These are phyloP conservation scores for Papilio dardanus DNA, from an alignment of 1,140 invertebrate species.

Conservation along the genomic window DNA sequence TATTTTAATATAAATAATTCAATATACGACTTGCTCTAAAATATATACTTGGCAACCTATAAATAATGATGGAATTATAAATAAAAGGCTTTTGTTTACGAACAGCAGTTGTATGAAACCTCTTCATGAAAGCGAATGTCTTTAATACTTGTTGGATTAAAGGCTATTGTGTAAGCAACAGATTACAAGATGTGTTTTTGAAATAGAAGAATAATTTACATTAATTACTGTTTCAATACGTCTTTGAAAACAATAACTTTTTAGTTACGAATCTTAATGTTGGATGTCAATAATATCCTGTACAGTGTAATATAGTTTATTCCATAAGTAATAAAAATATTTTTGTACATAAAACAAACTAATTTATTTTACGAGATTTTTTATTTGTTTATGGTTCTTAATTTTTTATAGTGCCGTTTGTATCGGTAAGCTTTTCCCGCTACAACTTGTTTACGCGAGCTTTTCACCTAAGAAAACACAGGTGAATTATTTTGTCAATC, in stretches of 20 bases:
- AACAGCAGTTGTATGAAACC: not conserved
- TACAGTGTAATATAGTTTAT: not conserved
- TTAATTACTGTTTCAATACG: not conserved
- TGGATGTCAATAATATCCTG: not conserved
- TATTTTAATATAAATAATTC: too few species aligned
- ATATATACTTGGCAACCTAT: not conserved
- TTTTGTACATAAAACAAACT: constrained; percentile 5
- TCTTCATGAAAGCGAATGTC: not conserved
- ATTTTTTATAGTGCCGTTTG: constrained; percentile 9
- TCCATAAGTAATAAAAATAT: not conserved
- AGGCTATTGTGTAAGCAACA: not conserved
- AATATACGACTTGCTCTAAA: not conserved
- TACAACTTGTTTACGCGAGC: constrained; percentile 53
- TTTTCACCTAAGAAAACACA: constrained; percentile 70
- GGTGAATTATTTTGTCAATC: constrained; percentile 79
- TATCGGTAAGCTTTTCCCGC: constrained; percentile 36
- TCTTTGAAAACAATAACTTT: not conserved
- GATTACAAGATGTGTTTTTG: not conserved
- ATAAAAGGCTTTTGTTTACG: too few species aligned
- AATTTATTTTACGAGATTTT: constrained; percentile 20
- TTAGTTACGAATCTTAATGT: not conserved
- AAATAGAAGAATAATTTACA: not conserved
- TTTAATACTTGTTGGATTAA: not conserved
- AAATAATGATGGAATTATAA: not conserved
- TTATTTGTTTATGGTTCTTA: not conserved